Evolutionary conservation across 2,888 invertebrate genomes (phyloP), one percentile per base, ranked within the genome.

Genomic region (Chrysodeixis includens): DNA sequence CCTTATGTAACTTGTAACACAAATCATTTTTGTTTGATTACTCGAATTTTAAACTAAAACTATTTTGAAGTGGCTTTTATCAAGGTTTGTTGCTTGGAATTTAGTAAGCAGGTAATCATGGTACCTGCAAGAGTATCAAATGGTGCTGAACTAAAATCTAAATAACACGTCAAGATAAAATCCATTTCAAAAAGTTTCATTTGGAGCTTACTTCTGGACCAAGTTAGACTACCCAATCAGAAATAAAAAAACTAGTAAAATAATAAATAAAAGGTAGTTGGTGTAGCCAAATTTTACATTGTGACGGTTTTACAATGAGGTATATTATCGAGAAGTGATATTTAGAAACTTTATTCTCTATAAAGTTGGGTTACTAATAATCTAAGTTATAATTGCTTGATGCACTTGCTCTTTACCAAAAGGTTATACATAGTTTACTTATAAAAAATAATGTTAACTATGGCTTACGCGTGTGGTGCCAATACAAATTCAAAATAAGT

Each of bases 361-460:
- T 1, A 71, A 46, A 71, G 46, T 20, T 62, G 18, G 40, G 56
- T 62, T 35, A 63, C 61, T 71, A 60, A 57, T 57, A 56, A 64
- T 70, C 51, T 30, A 63, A 62, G 18, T 62, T 62, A 69, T 69
- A 74, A 70, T 75, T 63, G 62, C 66, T 72, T 67, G 68, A 79
- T 54, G 61, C 64, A 62, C 49, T 56, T 71, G 49, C 56, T 59
- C 58, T 20, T 68, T 46, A 60, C 26, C 49, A 69, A 67, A 53
- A 55, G 56, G 46, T 30, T 64, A 58, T 55, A 60, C 44, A 57
- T 56, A 61, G 26, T 58, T 20, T 57, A 65, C 32, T 14, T 51
- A 55, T 44, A 44, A 12, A 18, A 4, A 7, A 32, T 46, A 14
- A 55, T 35, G 62, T 52, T 20, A 60, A 46, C 16, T 44, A 71